Evolutionary conservation across 2,888 invertebrate genomes (phyloP), one percentile per base, ranked within the genome.

Genomic region (Melinaea marsaeus): DNA sequence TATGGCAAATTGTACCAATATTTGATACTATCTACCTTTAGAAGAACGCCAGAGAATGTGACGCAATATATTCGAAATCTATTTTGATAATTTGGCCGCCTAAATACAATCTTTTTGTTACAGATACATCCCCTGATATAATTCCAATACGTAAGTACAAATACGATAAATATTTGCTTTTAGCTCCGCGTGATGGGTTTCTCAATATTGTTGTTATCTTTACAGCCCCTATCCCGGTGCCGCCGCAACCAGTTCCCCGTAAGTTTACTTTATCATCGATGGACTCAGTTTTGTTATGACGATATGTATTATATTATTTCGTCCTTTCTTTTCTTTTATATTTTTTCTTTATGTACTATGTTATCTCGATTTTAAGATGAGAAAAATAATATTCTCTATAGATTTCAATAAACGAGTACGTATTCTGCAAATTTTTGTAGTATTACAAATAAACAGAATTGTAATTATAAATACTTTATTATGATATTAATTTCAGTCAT

Each of bases 81-180:
- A 32, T 51, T 32, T 32, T 51, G 32, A 51, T 32, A 51, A 51
- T 51, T 42, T 1, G 3, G 11, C 9, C 6, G 32, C 32, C 51
- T 51, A 32, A 51, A 51, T 22, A 51, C 45, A 55, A 34, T 59
- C 33, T 55, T 59, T 64, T 63, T 47, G 61, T 78, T 78, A 58
- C 73, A 73, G 73, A 62, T 47, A 45, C 60, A 55, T 60, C 66
- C 48, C 64, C 67, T 1, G 68, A 68, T 60, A 55, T 66, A 22
- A 58, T 60, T 56, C 69, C 64, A 35, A 64, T 68, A 62, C 71
- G 72, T 72, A 67, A 72, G 72, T 72, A 56, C 55, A 45, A 45
- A 11, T 34, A 35, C 45, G 59, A 42, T 62, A 51, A 62, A 59
- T 55, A 47, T 57, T 62, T 62, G 59, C 9, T 46, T 57, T 47